Base-by-base conservation (phyloP, 2,797 vertebrate species). In the Sparidentex hasta region DNA sequence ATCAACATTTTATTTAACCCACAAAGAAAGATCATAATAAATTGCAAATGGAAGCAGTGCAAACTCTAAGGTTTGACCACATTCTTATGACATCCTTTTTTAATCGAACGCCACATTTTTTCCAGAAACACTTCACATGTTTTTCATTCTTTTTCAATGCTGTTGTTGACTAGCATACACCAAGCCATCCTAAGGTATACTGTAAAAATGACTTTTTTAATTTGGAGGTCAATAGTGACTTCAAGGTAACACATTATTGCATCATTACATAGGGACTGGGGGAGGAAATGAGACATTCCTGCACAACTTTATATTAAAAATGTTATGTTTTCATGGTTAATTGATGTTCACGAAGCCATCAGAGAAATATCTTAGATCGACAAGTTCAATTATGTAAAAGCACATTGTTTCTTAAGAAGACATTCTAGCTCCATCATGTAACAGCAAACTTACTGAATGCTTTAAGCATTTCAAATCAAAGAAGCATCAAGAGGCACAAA, bases 1-100 rank as follows among this genome's bases (percentile, higher is more conserved):
- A 50, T 23, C 43, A 8, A 75, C 13, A 4, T 47, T 52, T 59
- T 1, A 58, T 74, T 83, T 66, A 11, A 75, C 29, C 29, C 25
- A 70, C 46, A n/a, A 44, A 57, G 20, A 56, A 67, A 58, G 69
- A 43, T 20, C 1, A 29, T 43, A 54, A 18, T 27, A 57, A 62
- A 44, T 14, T 14, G 11, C 64, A 44, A 76, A 54, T 38, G 18
- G 20, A 1, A 11, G 13, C 16, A 52, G 14, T 11, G 33, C 4
- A 44, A 29, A 50, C 41, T 56, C 20, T 29, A 27, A 61, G 7
- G 8, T 67, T 23, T 55, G 20, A 54, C 18, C 50, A 72, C 48
- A 71, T 77, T 41, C n/a, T 11, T 23, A 3, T 21, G n/a, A 44
- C 14, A 44, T 29, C 3, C 2, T 41, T 61, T 57, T 33, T 27